A percentile compares a stretch with the other conserved stretches of the same genome.
These are phyloP conservation scores for Agrilus cyanescens DNA, from an alignment of 2,888 invertebrate species.

Conservation along the genomic window DNA sequence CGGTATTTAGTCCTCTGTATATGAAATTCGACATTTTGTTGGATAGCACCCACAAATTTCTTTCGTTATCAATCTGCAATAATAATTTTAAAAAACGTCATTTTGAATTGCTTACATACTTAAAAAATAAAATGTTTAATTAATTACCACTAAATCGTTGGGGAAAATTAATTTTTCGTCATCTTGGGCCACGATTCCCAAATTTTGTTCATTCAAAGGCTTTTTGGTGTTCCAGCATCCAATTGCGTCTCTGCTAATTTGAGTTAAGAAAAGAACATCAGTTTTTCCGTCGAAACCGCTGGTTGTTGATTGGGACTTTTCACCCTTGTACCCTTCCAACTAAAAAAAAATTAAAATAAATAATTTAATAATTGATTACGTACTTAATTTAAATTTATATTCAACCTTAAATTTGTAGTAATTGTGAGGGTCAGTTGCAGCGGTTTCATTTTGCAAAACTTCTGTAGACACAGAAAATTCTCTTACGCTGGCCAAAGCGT, in stretches of 20 bases:
- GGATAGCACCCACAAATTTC: constrained; percentile 62
- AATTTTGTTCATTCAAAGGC: constrained; percentile 51
- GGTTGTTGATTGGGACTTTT: constrained; percentile 60
- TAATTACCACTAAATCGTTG: constrained; percentile 58
- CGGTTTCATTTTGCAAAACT: constrained; percentile 59
- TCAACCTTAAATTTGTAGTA: constrained; percentile 61
- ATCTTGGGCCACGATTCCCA: constrained; percentile 56
- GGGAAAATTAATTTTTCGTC: constrained; percentile 60
- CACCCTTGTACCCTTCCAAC: constrained; percentile 60
- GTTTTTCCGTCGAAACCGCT: constrained; percentile 57
- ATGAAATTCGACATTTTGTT: constrained; percentile 67
- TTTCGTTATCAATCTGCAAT: constrained; percentile 46
- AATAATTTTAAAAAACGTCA: constrained; percentile 18
- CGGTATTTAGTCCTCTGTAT: constrained; percentile 49
- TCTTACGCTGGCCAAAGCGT: constrained; percentile 66
- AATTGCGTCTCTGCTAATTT: constrained; percentile 64
- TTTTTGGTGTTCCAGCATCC: constrained; percentile 70
- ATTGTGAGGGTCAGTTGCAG: constrained; percentile 51
- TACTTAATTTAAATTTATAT: not conserved
- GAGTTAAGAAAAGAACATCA: constrained; percentile 63
- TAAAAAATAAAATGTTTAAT: not conserved
- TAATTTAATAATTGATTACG: not conserved
- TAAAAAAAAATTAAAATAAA: constrained; percentile 23
- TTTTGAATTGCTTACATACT: too few species aligned
- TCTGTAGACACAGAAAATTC: constrained; percentile 69